These are phyloP conservation scores for Orthonyx spaldingii DNA, from an alignment of 2,113 vertebrate genomes.

Conservation along the genomic window DNA sequence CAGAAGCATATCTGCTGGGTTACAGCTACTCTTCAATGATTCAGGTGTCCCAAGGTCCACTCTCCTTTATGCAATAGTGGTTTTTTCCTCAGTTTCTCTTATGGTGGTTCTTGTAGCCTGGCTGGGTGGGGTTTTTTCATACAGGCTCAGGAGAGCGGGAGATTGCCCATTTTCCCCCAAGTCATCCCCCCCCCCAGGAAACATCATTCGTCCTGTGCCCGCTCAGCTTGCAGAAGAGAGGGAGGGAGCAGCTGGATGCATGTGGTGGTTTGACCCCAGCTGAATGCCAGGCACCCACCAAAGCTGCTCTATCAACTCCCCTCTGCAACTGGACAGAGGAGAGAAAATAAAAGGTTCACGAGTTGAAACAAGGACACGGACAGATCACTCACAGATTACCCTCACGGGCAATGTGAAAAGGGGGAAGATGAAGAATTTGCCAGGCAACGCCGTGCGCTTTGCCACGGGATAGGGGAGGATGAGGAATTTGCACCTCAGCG, in stretches of 20 bases:
- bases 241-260: not conserved
- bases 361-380: not conserved
- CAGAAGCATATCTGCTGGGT: not conserved
- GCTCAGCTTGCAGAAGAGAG: not conserved
- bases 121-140: not conserved
- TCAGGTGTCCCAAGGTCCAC: not conserved
- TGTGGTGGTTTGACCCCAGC: not conserved
- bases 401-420: not conserved
- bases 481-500: accelerated
- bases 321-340: not conserved
- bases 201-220: not conserved
- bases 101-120: too few relatives aligned
- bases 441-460: accelerated
- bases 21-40: accelerated
- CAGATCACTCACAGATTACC: not conserved
- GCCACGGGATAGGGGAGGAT: too few relatives aligned
- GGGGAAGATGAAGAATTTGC: too few relatives aligned
- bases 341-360: not conserved
- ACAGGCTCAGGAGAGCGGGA: not conserved
- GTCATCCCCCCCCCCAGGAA: too few relatives aligned
- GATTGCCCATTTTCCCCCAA: not conserved
- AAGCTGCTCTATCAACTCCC: not conserved
- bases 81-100: not conserved
- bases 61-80: not conserved
- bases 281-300: not conserved